phyloP scores from a whole-genome alignment of 2,888 invertebrate genomes.

The Microctonus hyperodae region DNA sequence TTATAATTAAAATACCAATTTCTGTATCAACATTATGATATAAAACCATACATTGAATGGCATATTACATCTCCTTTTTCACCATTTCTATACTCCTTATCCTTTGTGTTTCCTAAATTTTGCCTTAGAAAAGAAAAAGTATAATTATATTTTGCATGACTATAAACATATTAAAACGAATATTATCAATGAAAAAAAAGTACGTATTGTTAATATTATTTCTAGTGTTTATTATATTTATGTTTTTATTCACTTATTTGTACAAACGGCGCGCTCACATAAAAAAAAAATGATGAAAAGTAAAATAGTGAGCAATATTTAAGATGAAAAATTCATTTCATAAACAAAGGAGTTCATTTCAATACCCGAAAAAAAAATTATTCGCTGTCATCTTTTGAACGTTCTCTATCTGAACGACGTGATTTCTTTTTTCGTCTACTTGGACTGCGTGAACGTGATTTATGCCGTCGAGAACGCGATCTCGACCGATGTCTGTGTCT shows the following conservation, averaged over 20 bases:
- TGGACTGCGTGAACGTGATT: constrained; percentile 76
- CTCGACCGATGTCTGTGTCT: constrained; percentile 64
- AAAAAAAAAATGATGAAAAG: no score
- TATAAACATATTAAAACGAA: neutral
- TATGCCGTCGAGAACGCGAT: constrained; percentile 70
- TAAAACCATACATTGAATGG: constrained; percentile 63
- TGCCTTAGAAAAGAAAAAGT: neutral
- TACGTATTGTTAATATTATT: neutral
- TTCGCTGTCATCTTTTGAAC: constrained; percentile 74
- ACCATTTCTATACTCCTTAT: constrained; percentile 2
- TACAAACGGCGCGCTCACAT: neutral
- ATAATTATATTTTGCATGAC: neutral
- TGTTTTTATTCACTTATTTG: constrained; percentile 10
- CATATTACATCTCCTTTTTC: constrained; percentile 39
- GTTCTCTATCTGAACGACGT: constrained; percentile 72
- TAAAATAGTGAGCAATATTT: neutral
- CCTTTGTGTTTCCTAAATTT: constrained; percentile 13
- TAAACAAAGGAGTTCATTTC: neutral
- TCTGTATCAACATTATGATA: constrained; percentile 69
- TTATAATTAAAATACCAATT: constrained; percentile 72
- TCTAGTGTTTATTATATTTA: neutral
- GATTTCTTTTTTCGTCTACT: constrained; percentile 74
- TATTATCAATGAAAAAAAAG: neutral
- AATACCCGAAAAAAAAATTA: constrained; percentile 52
- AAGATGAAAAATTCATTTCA: neutral